Conservation (phyloP, 1,140 invertebrate species). For the Glomeris maerens region DNA sequence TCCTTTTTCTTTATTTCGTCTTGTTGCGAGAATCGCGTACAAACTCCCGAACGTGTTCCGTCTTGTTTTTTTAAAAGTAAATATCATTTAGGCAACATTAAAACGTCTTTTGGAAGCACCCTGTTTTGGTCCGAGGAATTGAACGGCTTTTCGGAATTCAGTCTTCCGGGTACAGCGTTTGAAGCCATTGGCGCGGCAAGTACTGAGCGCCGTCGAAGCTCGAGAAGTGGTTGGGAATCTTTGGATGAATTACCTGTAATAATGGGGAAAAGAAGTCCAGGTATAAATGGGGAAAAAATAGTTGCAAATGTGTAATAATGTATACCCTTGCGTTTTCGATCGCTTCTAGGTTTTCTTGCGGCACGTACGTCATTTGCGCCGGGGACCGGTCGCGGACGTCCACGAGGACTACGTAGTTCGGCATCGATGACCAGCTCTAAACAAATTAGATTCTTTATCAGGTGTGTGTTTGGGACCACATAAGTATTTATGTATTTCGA, state of each 20-base stretch:
- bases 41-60: too few species aligned
- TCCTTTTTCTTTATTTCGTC: too few species aligned
- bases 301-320: too few species aligned
- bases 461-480: too few species aligned
- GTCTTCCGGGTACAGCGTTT: conserved; percentile 5
- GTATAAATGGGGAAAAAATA: not conserved
- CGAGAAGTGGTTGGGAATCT: not conserved
- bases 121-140: too few species aligned
- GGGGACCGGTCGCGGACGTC: conserved; percentile 25
- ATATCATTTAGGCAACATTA: too few species aligned
- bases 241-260: conserved; percentile 2
- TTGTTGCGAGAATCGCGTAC: too few species aligned
- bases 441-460: too few species aligned
- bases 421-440: conserved; percentile 16
- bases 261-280: not conserved
- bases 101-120: too few species aligned
- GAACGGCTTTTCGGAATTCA: too few species aligned
- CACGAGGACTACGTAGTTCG: conserved; percentile 33
- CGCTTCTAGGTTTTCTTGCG: conserved; percentile 32
- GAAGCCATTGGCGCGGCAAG: not conserved
- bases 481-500: not conserved
- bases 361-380: conserved; percentile 31
- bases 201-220: conserved; percentile 5
- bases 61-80: too few species aligned
- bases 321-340: conserved; percentile 6